Evolutionary conservation across 1,140 invertebrate genomes (phyloP).

Genomic region (Tetranychus urticae): DNA sequence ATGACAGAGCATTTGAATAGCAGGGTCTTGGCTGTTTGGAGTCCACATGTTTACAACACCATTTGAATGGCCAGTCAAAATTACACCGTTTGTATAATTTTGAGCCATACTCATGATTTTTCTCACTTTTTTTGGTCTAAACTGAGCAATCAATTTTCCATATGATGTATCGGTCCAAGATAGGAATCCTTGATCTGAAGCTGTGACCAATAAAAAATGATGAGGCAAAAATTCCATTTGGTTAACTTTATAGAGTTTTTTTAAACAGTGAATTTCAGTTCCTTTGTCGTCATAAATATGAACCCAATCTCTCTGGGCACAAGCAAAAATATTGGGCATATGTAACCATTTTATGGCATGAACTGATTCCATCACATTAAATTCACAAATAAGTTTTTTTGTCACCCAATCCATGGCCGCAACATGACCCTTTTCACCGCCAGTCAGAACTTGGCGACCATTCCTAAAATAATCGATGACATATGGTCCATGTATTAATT

Average conservation of each 20-base stretch:
- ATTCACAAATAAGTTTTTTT: constrained; percentile 79
- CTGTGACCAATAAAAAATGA: constrained; percentile 77
- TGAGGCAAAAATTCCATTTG: constrained; percentile 84
- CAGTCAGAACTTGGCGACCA: constrained; percentile 67
- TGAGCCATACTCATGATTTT: constrained; percentile 60
- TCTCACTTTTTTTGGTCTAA: constrained; percentile 34
- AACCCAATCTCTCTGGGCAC: constrained; percentile 87
- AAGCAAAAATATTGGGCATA: constrained; percentile 86
- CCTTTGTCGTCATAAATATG: constrained; percentile 94
- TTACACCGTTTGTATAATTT: constrained; percentile 81
- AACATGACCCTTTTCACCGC: constrained; percentile 71
- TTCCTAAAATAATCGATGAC: constrained; percentile 29
- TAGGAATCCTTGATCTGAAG: constrained; percentile 51
- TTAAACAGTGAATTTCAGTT: constrained; percentile 85
- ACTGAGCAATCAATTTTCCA: constrained; percentile 60
- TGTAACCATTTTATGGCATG: constrained; percentile 65
- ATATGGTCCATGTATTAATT: constrained; percentile 74
- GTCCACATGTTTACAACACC: constrained; percentile 89
- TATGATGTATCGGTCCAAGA: constrained; percentile 84
- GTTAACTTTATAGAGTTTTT: constrained; percentile 49
- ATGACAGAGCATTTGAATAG: constrained; percentile 81
- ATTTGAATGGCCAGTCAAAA: constrained; percentile 67
- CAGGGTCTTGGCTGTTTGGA: constrained; percentile 55
- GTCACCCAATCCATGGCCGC: constrained; percentile 94
- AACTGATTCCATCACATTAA: constrained; percentile 90